A percentile compares a stretch with the other conserved stretches of the same genome.
Evolutionary conservation across 2,888 invertebrate genomes (phyloP).

Genomic region (Plagodis dolabraria): DNA sequence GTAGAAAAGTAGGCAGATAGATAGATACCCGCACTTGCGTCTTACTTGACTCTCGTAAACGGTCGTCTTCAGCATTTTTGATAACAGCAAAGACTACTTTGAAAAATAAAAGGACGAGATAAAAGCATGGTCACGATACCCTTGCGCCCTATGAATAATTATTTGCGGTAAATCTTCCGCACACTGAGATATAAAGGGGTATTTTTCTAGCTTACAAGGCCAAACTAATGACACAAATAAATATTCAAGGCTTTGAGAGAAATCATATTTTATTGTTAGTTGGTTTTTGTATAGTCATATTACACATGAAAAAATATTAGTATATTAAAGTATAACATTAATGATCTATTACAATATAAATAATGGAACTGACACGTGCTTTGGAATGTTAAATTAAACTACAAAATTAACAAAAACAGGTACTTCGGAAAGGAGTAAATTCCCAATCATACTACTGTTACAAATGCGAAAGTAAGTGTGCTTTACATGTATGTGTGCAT

Average conservation of each 20-base stretch:
- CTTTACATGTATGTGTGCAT: too few species aligned
- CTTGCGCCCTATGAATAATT: conserved; percentile 1
- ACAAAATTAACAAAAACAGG: too few species aligned
- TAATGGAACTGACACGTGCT: too few species aligned
- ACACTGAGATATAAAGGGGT: conserved; percentile 4
- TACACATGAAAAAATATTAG: too few species aligned
- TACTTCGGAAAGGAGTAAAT: too few species aligned
- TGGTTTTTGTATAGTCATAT: too few species aligned
- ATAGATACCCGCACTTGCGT: conserved; percentile 34
- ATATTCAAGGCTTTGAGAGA: not conserved
- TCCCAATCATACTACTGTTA: too few species aligned
- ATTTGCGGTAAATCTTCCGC: conserved; percentile 5
- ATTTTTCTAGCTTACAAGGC: conserved; percentile 11
- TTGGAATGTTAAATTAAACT: too few species aligned
- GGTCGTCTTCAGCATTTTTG: conserved; percentile 29
- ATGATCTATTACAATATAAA: too few species aligned
- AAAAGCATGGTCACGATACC: not conserved
- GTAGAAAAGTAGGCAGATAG: conserved; percentile 41
- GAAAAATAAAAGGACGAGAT: conserved; percentile 16
- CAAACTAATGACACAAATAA: conserved; percentile 8
- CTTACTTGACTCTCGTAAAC: conserved; percentile 40
- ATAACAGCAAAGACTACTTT: not conserved
- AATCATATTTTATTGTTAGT: too few species aligned
- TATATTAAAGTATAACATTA: too few species aligned
- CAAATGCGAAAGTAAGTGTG: too few species aligned